Base-by-base conservation (phyloP, 2,888 invertebrate genomes). In the Sympetrum striolatum region DNA sequence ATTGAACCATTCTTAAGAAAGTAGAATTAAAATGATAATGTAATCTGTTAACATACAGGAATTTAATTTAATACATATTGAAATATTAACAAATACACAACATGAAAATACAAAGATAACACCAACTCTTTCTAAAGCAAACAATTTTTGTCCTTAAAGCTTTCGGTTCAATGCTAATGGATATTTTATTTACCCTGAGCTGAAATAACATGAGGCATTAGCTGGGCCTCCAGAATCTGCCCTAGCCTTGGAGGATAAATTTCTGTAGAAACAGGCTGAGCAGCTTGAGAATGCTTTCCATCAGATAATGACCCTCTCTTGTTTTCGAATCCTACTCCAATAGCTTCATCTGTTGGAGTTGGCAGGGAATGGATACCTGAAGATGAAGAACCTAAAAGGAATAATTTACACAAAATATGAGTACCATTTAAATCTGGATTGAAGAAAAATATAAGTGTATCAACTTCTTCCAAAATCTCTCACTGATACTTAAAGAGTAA, bases 201-300 rank as follows among this genome's bases (percentile, higher is more conserved):
- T 18, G 86, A 58, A n/a, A 86, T 37, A 60, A 93, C 92, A 91
- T 93, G 93, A 15, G 94, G 93, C 12, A 93, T 93, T 35, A 94
- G 92, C 91, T 94, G 93, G 0, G 94, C 93, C 91, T 94, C 94
- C 35, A 86, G 35, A 6, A 86, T 60, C 39, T 91, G 73, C 93
- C 31, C 90, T 31, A 60, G 86, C n/a, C 60, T 60, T 22, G 37
- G 22, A 12, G 86, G 64, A 25, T 39, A 48, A 6, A 82, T 60
- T 25, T 60, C 86, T 60, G 86, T 37, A 35, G 58, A 31, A 37
- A 37, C 22, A 10, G 37, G 60, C 22, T 37, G 60, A 15, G 35
- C 35, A 35, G n/a, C 18, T 22, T 60, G 86, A 10, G 48, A 44
- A 53, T 39, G 25, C 53, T 82, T 82, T 4, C 0, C 58, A n/a